A percentile compares a stretch with the other conserved stretches of the same genome.
Evolutionary conservation across 2,888 invertebrate genomes (phyloP).

Genomic region (Archips xylosteana): DNA sequence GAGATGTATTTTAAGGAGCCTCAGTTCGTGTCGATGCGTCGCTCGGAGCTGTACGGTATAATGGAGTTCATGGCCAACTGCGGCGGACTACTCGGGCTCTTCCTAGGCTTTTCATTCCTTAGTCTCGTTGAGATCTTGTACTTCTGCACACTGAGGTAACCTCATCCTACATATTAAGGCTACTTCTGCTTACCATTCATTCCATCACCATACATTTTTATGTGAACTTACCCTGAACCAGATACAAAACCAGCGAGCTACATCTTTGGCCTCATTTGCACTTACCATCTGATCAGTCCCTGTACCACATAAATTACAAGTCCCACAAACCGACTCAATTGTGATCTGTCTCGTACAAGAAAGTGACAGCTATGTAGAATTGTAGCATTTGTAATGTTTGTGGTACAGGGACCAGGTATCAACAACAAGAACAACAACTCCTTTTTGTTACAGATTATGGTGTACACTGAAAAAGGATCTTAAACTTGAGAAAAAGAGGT

Average conservation of each 20-base stretch:
- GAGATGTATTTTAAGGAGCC: slow-evolving; percentile 83
- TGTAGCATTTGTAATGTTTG: no score
- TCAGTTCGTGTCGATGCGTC: slow-evolving; percentile 81
- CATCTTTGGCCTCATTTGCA: no score
- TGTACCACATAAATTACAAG: no score
- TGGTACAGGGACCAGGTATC: no score
- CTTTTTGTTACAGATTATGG: slow-evolving; percentile 51
- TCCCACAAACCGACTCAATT: no score
- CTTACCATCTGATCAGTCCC: no score
- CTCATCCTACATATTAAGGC: neutral
- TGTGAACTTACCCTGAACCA: no score
- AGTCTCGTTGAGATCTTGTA: slow-evolving; percentile 85
- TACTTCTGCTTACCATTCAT: neutral
- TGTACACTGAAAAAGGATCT: slow-evolving; percentile 54
- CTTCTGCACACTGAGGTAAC: slow-evolving; percentile 59
- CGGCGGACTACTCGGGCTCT: slow-evolving; percentile 84
- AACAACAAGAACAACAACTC: neutral
- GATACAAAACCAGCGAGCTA: no score
- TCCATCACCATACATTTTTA: no score
- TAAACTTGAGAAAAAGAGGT: slow-evolving; percentile 50
- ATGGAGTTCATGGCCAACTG: slow-evolving; percentile 85
- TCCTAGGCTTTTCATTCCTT: slow-evolving; percentile 85
- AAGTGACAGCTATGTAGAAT: no score
- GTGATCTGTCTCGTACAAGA: no score
- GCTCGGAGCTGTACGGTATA: slow-evolving; percentile 84